phyloP scores from a whole-genome alignment of 2,797 vertebrate genomes.

The Notolepis coatsorum region DNA sequence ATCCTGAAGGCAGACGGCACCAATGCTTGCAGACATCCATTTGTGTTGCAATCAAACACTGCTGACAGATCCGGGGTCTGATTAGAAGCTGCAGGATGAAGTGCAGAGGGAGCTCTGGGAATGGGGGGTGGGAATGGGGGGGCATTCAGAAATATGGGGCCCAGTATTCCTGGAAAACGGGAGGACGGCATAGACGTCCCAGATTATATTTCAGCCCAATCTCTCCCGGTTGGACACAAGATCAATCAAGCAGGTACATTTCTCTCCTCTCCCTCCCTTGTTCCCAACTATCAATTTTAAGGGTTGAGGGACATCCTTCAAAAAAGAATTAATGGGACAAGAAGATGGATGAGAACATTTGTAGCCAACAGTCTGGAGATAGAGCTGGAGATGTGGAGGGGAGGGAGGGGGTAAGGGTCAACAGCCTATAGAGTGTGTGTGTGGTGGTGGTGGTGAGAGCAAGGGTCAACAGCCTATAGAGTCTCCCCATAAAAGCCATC shows the following conservation, averaged over 20 bases:
- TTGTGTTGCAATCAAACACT: conserved; percentile 53
- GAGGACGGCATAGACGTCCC: conserved; percentile 23
- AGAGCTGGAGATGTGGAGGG: conserved; percentile 79
- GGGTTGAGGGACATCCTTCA: conserved; percentile 92
- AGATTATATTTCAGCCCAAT: conserved; percentile 72
- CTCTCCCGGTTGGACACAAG: conserved; percentile 63
- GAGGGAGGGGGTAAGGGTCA: conserved; percentile 72
- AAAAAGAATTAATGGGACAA: conserved; percentile 88
- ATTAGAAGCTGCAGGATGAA: conserved; percentile 47
- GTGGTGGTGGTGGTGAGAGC: too few species aligned
- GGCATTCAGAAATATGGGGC: conserved; percentile 28
- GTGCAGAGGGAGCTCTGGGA: conserved; percentile 8
- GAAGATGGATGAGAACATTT: conserved; percentile 93
- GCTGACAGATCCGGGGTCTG: conserved; percentile 49
- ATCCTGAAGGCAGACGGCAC: conserved; percentile 22
- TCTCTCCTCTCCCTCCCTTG: conserved; percentile 83
- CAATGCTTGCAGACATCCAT: conserved; percentile 20
- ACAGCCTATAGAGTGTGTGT: conserved; percentile 44
- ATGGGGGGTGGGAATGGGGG: conserved; percentile 17
- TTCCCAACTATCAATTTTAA: conserved; percentile 91
- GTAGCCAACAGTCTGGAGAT: conserved; percentile 84
- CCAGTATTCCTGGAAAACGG: conserved; percentile 26
- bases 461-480: conserved; percentile 52
- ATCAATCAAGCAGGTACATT: conserved; percentile 84
- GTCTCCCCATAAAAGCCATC: conserved; percentile 40